phyloP scores from a whole-genome alignment of 2,888 invertebrate genomes.

The Leuctra nigra region DNA sequence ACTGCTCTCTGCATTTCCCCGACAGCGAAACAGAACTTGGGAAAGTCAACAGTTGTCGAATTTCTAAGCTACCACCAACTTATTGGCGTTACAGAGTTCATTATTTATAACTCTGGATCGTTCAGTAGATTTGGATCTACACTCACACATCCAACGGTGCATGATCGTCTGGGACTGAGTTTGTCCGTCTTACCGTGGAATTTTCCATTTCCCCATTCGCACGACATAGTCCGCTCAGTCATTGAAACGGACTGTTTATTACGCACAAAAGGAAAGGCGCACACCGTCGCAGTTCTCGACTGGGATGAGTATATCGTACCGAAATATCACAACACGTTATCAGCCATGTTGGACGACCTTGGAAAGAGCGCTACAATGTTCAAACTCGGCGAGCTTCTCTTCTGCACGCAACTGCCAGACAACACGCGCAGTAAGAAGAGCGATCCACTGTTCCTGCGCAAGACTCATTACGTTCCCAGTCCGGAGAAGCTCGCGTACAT shows the following conservation, averaged over 20 bases:
- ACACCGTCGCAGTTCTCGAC: constrained; percentile 44
- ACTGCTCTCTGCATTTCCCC: constrained; percentile 59
- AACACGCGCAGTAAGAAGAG: constrained; percentile 9
- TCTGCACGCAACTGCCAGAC: constrained; percentile 26
- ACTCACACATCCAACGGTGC: constrained; percentile 39
- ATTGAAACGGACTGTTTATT: constrained; percentile 60
- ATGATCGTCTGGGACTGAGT: constrained; percentile 42
- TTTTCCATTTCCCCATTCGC: constrained; percentile 47
- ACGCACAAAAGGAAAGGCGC: constrained; percentile 49
- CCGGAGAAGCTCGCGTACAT: not conserved
- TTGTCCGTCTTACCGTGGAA: constrained; percentile 58
- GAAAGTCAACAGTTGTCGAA: constrained; percentile 52
- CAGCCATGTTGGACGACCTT: constrained; percentile 46
- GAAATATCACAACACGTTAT: constrained; percentile 48
- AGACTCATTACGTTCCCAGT: constrained; percentile 19
- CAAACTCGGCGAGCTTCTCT: constrained; percentile 20
- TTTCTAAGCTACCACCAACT: constrained; percentile 60
- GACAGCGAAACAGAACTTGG: constrained; percentile 46
- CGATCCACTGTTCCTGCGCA: constrained; percentile 21
- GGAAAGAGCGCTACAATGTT: constrained; percentile 24
- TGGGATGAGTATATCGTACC: constrained; percentile 63
- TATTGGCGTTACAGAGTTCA: constrained; percentile 58
- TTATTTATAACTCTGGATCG: constrained; percentile 55
- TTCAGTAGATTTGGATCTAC: constrained; percentile 41
- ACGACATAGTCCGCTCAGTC: constrained; percentile 42